Evolutionary conservation across 2,113 vertebrate species (phyloP).

Genomic region (Chloropsis hardwickii): DNA sequence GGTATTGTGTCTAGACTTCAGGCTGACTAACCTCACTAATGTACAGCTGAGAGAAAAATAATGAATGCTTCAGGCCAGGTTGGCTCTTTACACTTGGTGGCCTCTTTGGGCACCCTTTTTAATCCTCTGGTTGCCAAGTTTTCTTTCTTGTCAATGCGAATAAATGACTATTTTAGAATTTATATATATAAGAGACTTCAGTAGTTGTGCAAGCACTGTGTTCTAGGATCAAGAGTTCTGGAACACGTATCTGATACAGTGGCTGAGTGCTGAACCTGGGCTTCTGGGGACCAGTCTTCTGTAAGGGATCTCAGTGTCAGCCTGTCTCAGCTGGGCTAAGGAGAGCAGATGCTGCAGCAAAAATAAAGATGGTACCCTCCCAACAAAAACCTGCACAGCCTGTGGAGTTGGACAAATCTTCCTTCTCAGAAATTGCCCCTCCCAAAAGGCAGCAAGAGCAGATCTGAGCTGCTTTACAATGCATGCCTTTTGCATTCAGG

Average conservation of each 20-base stretch:
- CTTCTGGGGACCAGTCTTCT: background rate
- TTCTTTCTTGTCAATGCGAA: background rate
- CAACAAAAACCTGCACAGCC: background rate
- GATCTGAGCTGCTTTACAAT: background rate
- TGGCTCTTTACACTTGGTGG: background rate
- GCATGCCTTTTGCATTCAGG: background rate
- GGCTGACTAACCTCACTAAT: background rate
- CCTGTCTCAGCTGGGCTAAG: background rate
- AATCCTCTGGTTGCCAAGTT: background rate
- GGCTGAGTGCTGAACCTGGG: background rate
- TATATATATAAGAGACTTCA: background rate
- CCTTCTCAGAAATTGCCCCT: background rate
- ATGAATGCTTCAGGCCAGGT: background rate
- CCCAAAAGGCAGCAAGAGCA: background rate
- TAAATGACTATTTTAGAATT: background rate
- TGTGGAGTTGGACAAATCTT: background rate
- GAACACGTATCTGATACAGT: background rate
- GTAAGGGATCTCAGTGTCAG: rapidly evolving
- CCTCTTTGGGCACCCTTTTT: background rate
- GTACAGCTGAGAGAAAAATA: background rate
- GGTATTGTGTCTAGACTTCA: background rate
- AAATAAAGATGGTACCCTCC: background rate
- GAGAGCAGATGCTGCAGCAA: background rate
- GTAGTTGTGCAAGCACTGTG: background rate
- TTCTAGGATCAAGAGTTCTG: background rate